Evolutionary conservation across 2,113 vertebrate genomes (phyloP), one percentile per base, ranked within the genome.

Genomic region (Heterotis niloticus): DNA sequence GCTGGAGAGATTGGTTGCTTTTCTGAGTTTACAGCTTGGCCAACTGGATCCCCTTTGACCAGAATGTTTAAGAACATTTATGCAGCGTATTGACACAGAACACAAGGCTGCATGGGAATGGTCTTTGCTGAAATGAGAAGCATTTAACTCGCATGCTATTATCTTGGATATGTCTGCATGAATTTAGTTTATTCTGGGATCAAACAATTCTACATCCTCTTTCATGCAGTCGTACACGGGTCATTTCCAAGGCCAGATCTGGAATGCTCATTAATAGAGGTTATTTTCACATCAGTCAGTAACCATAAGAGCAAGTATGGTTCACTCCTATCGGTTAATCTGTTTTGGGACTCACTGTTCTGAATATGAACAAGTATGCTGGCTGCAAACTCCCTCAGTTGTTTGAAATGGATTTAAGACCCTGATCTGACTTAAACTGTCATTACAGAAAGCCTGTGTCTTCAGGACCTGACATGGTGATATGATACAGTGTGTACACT

Each of bases 401-500:
- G n/a, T n/a, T n/a, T n/a, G n/a, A n/a, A n/a, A n/a, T n/a, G n/a
- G n/a, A n/a, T n/a, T 69, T 18, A 34, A 17, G 26, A 67, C 24
- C 65, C n/a, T n/a, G 26, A 34, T 26, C 66, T 28, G 34, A 14
- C 20, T 69, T 69, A 34, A 44, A 69, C 16, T 29, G 13, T 44
- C 67, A 2, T 18, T 9, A 29, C 16, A 24, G 16, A 69, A 10
- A 70, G 68, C 34, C 14, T 28, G 20, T 28, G 28, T 70, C 17
- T 70, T 28, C 1, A n/a, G 17, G 34, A 70, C 10, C 5, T 18
- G 29, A 34, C 20, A n/a, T 28, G 44, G 68, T 70, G 68, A 44
- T 44, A 20, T 18, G 29, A 34, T 70, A n/a, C 68, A 70, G 68
- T 70, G 68, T 70, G 16, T n/a, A n/a, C 68, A 52, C 34, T 44